Evolutionary conservation across 2,113 vertebrate genomes (phyloP).

Genomic region (Falcunculus frontatus): DNA sequence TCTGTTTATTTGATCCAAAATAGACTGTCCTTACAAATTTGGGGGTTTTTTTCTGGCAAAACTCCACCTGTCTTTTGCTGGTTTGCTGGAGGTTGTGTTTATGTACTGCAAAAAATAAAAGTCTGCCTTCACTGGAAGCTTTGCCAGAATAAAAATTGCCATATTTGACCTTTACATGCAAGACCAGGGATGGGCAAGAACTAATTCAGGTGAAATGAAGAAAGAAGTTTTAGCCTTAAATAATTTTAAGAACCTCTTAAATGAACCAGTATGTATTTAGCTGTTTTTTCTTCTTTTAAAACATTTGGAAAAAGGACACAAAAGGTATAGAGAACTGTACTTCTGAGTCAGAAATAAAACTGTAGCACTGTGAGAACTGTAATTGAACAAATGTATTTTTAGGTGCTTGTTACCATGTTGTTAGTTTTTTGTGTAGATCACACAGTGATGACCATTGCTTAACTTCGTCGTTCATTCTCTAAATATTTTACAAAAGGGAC

Average conservation of each 20-base stretch:
- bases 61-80: not conserved
- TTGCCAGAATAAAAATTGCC: not conserved
- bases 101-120: not conserved
- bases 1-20: slow-evolving; percentile 5
- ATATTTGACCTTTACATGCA: not conserved
- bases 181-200: not conserved
- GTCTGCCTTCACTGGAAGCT: not conserved
- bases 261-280: not conserved
- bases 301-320: not conserved
- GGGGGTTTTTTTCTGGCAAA: not conserved
- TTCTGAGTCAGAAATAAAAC: not conserved
- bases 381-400: not conserved
- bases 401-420: not conserved
- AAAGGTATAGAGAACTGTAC: not conserved
- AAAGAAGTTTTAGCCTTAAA: not conserved
- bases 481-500: not conserved
- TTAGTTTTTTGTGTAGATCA: not conserved
- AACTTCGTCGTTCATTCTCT: not conserved
- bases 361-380: not conserved
- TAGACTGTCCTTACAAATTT: not conserved
- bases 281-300: not conserved
- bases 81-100: not conserved
- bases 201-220: not conserved
- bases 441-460: not conserved
- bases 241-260: not conserved